Evolutionary conservation across 2,888 invertebrate species (phyloP).

Genomic region (Diachrysia chrysitis): DNA sequence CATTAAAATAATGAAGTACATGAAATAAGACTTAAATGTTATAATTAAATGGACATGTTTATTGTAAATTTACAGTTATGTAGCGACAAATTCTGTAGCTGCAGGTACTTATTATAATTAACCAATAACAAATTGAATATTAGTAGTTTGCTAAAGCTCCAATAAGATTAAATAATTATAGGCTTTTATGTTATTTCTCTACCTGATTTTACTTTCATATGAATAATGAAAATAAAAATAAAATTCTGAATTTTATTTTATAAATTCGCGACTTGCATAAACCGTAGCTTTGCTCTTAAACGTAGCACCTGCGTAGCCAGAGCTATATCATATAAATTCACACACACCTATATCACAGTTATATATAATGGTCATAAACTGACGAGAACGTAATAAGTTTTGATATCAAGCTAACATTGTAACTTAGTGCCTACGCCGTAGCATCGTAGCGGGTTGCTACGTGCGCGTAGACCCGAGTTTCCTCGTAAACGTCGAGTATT

Average conservation of each 20-base stretch:
- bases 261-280: conserved; percentile 10
- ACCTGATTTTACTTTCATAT: not conserved
- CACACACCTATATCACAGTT: conserved; percentile 37
- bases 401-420: conserved; percentile 63
- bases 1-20: not conserved
- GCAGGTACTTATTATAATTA: conserved; percentile 14
- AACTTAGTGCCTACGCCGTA: conserved; percentile 61
- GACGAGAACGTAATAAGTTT: conserved; percentile 62
- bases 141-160: no score
- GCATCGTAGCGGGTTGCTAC: conserved; percentile 52
- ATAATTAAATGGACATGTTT: conserved; percentile 17
- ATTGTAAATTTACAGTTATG: conserved; percentile 14
- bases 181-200: no score
- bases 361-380: conserved; percentile 56
- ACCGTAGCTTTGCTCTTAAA: not conserved
- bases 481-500: conserved; percentile 58
- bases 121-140: not conserved
- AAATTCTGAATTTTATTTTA: no score
- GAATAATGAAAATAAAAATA: no score
- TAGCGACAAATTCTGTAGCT: not conserved
- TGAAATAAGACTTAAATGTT: conserved; percentile 5
- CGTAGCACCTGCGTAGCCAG: conserved; percentile 11
- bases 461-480: conserved; percentile 52
- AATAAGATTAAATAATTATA: no score
- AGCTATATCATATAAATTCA: conserved; percentile 19